Evolutionary conservation across 2,797 vertebrate species (phyloP).

Genomic region (Catostomus latipinnis): DNA sequence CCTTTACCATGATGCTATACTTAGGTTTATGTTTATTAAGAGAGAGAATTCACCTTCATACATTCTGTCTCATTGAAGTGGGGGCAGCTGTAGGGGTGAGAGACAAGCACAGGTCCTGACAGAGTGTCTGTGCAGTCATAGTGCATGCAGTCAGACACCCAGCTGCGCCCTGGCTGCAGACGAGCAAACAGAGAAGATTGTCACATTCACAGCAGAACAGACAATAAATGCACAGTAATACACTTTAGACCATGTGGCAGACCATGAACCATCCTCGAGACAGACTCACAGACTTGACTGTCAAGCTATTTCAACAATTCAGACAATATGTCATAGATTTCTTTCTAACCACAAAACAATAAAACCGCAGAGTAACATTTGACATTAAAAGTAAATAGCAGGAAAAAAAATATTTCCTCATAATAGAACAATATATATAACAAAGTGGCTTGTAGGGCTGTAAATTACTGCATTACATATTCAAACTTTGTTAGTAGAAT

Average conservation of each 20-base stretch:
- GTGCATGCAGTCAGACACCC: constrained; percentile 89
- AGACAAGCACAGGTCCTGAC: constrained; percentile 88
- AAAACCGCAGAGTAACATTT: no score
- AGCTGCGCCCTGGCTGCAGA: constrained; percentile 86
- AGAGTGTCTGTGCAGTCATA: constrained; percentile 87
- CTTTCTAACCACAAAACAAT: no score
- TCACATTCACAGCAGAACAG: background rate
- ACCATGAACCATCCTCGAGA: no score
- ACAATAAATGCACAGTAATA: constrained; percentile 1
- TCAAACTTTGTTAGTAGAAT: no score
- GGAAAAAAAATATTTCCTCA: no score
- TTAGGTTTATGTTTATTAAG: background rate
- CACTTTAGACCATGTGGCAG: background rate
- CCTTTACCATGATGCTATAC: background rate
- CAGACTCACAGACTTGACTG: no score
- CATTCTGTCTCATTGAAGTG: constrained; percentile 96
- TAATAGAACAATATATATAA: no score
- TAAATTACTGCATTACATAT: no score
- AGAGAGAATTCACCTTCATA: constrained; percentile 84
- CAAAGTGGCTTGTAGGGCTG: no score
- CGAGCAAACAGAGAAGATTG: background rate
- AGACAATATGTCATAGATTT: no score
- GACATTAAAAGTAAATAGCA: no score
- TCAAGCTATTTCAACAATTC: no score
- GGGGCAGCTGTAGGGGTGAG: constrained; percentile 90